These are phyloP conservation scores for Zapus hudsonius DNA, from an alignment of 2,113 vertebrate genomes.

Conservation along the genomic window DNA sequence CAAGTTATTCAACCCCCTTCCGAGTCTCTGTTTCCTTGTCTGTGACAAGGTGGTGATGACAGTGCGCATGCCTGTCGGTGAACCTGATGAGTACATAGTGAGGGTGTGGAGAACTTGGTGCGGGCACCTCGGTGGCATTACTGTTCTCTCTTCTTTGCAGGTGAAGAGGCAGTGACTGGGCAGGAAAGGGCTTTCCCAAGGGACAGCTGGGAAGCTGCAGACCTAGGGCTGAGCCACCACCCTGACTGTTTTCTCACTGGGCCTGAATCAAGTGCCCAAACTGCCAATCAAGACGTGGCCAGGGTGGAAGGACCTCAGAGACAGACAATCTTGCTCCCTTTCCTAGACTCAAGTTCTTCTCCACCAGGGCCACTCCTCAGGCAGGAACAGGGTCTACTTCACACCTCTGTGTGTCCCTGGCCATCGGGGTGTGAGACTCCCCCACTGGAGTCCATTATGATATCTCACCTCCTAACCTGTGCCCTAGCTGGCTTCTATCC, in stretches of 20 bases:
- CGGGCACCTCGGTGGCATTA: too few species aligned
- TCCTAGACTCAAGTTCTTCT: background rate
- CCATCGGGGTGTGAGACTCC: background rate
- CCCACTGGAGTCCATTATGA: background rate
- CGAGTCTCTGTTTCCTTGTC: background rate
- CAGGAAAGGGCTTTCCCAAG: background rate
- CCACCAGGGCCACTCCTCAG: background rate
- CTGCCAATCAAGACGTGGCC: too few species aligned
- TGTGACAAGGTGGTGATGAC: background rate
- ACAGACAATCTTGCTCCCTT: fast-evolving
- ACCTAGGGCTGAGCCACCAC: background rate
- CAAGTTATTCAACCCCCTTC: background rate
- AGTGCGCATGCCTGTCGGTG: too few species aligned
- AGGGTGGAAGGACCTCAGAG: background rate
- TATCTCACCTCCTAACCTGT: background rate
- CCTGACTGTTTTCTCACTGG: background rate
- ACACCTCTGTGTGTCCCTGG: background rate
- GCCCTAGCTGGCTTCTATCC: background rate
- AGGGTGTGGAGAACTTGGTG: background rate
- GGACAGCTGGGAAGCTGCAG: fast-evolving
- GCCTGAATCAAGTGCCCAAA: fast-evolving
- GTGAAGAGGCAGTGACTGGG: background rate
- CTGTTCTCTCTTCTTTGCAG: background rate
- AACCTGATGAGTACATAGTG: fast-evolving
- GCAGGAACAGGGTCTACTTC: fast-evolving